Percentiles rank a stretch among this genome's conserved stretches.
These are phyloP conservation scores for Lepidotrigona ventralis DNA, from an alignment of 1,140 invertebrate genomes.

Conservation along the genomic window DNA sequence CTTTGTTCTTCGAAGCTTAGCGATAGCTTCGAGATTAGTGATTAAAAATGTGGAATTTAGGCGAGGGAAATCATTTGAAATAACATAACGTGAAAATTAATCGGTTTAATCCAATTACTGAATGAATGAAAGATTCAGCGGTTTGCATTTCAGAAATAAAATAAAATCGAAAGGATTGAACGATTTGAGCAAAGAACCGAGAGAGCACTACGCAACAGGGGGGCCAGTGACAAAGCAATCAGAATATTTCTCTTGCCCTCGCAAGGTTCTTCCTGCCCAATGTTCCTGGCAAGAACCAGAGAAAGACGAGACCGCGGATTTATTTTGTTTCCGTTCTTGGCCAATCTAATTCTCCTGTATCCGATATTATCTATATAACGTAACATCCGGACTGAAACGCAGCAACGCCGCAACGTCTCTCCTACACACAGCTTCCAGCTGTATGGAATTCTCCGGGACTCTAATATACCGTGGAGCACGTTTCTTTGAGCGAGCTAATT, in stretches of 20 bases:
- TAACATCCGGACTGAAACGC: slow-evolving; percentile 22
- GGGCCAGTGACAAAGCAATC: neutral
- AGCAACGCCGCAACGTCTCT: slow-evolving; percentile 13
- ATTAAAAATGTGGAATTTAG: no score
- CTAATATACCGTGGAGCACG: slow-evolving; percentile 46
- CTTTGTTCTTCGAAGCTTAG: no score
- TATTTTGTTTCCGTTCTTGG: slow-evolving; percentile 6
- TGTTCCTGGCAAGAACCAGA: neutral
- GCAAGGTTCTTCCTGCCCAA: no score
- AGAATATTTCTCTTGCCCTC: neutral
- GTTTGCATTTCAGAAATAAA: no score
- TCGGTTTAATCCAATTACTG: no score
- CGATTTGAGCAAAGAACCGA: neutral
- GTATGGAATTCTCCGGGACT: slow-evolving; percentile 29
- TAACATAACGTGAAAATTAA: no score
- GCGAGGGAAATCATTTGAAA: no score
- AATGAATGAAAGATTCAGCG: no score
- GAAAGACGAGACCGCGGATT: slow-evolving; percentile 20
- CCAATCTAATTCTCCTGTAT: slow-evolving; percentile 32
- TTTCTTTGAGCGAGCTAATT: slow-evolving; percentile 54
- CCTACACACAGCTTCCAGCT: neutral
- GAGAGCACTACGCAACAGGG: no score
- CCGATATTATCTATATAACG: slow-evolving; percentile 37
- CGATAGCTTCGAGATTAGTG: no score
- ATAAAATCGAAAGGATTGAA: neutral